Conservation (phyloP, 2,797 vertebrate genomes). For the Glyptemys insculpta region DNA sequence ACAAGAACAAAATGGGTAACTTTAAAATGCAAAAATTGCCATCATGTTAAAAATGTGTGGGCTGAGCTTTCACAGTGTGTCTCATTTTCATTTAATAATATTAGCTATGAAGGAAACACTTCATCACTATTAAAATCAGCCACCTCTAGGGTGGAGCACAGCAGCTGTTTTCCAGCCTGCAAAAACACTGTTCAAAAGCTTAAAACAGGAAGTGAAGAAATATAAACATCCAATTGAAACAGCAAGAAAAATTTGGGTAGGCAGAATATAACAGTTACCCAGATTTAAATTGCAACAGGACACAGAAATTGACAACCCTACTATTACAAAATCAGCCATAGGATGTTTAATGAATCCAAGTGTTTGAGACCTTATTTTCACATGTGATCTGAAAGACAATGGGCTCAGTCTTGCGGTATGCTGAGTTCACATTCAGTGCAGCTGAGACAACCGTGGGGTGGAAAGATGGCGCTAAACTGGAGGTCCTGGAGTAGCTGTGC, state of each 20-base stretch:
- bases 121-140: constrained; percentile 57
- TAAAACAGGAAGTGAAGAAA: constrained; percentile 43
- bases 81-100: constrained; percentile 35
- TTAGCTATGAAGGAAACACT: constrained; percentile 19
- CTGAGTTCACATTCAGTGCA: neutral
- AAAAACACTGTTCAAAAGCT: constrained; percentile 37
- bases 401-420: accelerated
- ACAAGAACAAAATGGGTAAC: constrained; percentile 52
- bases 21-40: constrained; percentile 51
- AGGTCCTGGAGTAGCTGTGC: neutral
- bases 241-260: constrained; percentile 1
- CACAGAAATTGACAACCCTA: constrained; percentile 8
- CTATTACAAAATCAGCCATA: neutral
- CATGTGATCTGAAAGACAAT: neutral
- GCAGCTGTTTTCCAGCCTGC: constrained; percentile 59
- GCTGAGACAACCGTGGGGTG: neutral
- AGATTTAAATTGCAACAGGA: constrained; percentile 43
- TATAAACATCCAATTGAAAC: neutral
- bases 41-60: constrained; percentile 46
- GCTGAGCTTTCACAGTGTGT: constrained; percentile 31
- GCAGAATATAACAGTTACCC: constrained; percentile 46
- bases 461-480: neutral
- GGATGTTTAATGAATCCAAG: neutral
- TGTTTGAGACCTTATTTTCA: neutral
- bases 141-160: constrained; percentile 39